Conservation (phyloP, 37 sponge, comb jelly and placozoan species). For the Haliclona indistincta region DNA sequence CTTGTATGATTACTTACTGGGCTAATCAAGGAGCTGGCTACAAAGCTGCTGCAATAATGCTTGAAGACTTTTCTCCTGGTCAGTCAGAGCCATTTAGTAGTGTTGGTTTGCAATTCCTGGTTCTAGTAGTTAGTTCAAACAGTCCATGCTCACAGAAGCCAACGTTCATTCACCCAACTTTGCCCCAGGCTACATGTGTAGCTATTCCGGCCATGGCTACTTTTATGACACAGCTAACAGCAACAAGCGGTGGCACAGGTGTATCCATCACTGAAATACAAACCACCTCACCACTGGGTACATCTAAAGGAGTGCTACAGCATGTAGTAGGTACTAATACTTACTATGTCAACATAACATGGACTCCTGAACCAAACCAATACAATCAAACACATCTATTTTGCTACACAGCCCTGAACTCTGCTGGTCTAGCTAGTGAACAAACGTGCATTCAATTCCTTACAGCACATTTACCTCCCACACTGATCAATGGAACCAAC, state of each 20-base stretch:
- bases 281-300: slow-evolving; percentile 19
- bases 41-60: slow-evolving; percentile 40
- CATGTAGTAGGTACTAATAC: not conserved
- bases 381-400: slow-evolving; percentile 31
- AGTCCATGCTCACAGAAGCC: slow-evolving; percentile 19
- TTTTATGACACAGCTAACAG: slow-evolving; percentile 19
- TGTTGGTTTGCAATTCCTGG: slow-evolving; percentile 47
- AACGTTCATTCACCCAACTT: slow-evolving; percentile 20
- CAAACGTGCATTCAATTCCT: slow-evolving; percentile 31
- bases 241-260: slow-evolving; percentile 11
- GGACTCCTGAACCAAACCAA: slow-evolving; percentile 17
- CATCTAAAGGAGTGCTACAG: not conserved
- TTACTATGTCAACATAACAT: no score
- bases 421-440: slow-evolving; percentile 29
- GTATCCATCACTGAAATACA: slow-evolving; percentile 28
- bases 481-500: slow-evolving; percentile 6
- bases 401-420: slow-evolving; percentile 33
- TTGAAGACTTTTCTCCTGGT: no score
- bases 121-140: slow-evolving; percentile 14
- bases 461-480: slow-evolving; percentile 16
- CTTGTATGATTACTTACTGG: slow-evolving; percentile 15
- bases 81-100: slow-evolving; percentile 25
- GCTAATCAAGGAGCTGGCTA: slow-evolving; percentile 23
- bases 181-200: slow-evolving; percentile 8
- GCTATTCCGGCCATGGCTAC: slow-evolving; percentile 22